phyloP scores from a whole-genome alignment of 2,797 vertebrate species.

The Clamator glandarius region DNA sequence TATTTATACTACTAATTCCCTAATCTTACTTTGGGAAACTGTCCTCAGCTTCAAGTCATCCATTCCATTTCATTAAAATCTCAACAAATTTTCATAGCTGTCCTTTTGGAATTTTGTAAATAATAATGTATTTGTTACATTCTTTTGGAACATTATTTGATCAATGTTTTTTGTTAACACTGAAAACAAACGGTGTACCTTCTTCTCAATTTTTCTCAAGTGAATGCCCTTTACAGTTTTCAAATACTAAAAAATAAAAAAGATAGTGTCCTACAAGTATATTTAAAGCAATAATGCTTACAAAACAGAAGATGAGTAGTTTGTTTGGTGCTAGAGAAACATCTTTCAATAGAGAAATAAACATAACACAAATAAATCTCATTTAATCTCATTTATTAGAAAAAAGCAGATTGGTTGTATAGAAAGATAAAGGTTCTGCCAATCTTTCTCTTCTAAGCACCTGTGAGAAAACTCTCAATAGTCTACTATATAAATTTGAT shows the following conservation, averaged over 20 bases:
- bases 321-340: not conserved
- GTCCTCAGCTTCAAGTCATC: not conserved
- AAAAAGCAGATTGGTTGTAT: not conserved
- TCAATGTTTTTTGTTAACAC: not conserved
- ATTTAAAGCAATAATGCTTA: not conserved
- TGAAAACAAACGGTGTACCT: not conserved
- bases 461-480: not conserved
- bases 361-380: not conserved
- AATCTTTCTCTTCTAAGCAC: not conserved
- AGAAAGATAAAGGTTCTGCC: not conserved
- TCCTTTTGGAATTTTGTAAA: not conserved
- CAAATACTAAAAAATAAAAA: not conserved
- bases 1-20: not conserved
- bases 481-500: not conserved
- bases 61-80: not conserved
- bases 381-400: conserved; percentile 3
- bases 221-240: not conserved
- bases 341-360: not conserved
- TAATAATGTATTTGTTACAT: not conserved
- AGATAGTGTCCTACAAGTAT: not conserved
- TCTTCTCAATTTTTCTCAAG: not conserved
- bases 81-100: not conserved
- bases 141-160: not conserved
- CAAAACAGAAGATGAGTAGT: not conserved
- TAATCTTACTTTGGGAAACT: not conserved